Evolutionary conservation across 2,888 invertebrate species (phyloP), one percentile per base, ranked within the genome.

Genomic region (Temnothorax unifasciatus): DNA sequence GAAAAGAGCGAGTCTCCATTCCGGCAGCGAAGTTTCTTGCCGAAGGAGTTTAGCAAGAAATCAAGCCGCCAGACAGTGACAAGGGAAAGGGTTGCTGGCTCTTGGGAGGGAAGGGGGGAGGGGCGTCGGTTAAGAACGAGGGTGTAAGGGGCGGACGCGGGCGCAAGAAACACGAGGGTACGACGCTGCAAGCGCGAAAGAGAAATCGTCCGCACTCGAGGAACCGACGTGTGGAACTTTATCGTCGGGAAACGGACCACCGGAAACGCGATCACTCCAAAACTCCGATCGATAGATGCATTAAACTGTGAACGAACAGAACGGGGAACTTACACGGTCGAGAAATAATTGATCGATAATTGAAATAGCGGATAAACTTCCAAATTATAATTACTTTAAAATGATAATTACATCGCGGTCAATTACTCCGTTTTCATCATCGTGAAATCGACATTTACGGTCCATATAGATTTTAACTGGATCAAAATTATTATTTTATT

Each of bases 51-150:
- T 89, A 88, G 91, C 91, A 92, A 92, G 92, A 92, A 92, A 92
- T 91, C 92, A 91, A 92, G 91, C 88, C 85, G 84, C 83, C 87
- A 90, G 92, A 92, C 91, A 92, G 88, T 89, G 90, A 91, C 90
- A 87, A 88, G 87, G 90, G 89, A 90, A 88, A 89, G 86, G 87
- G 85, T 88, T 85, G 82, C 73, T 41, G 82, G 68, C 50, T 59
- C 34, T 34, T 44, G 38, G 11, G 34, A 3, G 9, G 25, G 3
- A 2, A 34, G 34, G 3, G 18, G 25, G 3, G 1, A 2, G 18
- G 50, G 13, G 2, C 50, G 47, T n/a, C 25, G 52, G n/a, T 47
- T 25, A 71, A 34, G 52, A 25, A 71, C 52, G 86, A 75, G 63
- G 82, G 63, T 52, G 73, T 21, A 25, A 68, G 11, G 38, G 79